phyloP scores from a whole-genome alignment of 1,140 invertebrate species.

The Saccostrea cuccullata region DNA sequence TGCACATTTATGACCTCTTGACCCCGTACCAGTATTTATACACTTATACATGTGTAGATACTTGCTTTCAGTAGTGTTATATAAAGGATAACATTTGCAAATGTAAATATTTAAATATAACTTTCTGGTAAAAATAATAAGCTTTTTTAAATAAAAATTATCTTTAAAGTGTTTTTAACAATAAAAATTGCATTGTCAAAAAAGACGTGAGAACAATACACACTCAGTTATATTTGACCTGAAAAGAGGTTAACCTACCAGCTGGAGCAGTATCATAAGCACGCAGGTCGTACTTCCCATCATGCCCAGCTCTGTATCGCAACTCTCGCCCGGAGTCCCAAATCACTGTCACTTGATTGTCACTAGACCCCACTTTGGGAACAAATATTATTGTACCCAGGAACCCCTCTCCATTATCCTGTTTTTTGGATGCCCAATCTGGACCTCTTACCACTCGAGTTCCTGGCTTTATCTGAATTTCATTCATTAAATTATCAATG shows the following conservation, averaged over 20 bases:
- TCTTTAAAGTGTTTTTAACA: too few species aligned
- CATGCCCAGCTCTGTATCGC: conserved; percentile 57
- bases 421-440: conserved; percentile 45
- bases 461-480: conserved; percentile 44
- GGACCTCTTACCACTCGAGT: conserved; percentile 43
- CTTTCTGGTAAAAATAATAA: too few species aligned
- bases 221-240: not conserved
- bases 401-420: conserved; percentile 47
- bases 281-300: conserved; percentile 60
- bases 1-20: too few species aligned
- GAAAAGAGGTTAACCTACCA: conserved; percentile 44
- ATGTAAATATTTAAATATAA: too few species aligned
- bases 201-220: too few species aligned
- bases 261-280: conserved; percentile 59
- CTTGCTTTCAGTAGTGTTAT: too few species aligned
- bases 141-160: too few species aligned
- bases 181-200: too few species aligned
- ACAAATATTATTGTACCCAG: conserved; percentile 46
- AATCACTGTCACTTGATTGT: conserved; percentile 55
- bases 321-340: conserved; percentile 62
- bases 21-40: too few species aligned
- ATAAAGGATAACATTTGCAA: too few species aligned
- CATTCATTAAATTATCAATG: too few species aligned
- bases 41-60: too few species aligned
- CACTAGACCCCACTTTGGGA: conserved; percentile 38